Evolutionary conservation across 2,797 vertebrate genomes (phyloP).

Genomic region (Sebastes nivosus): DNA sequence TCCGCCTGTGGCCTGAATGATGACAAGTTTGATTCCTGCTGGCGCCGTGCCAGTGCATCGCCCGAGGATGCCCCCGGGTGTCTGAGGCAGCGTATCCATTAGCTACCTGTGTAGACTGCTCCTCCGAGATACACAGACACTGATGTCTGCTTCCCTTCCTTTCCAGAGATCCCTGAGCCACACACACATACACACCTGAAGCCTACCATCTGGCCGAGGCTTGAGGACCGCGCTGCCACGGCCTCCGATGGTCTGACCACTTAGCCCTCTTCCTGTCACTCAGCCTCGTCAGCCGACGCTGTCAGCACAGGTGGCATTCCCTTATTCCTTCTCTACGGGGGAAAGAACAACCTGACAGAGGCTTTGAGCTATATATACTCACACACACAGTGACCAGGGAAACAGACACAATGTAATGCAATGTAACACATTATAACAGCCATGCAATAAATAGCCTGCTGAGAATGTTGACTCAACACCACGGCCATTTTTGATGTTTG

Average conservation of each 20-base stretch:
- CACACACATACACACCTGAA: slow-evolving; percentile 54
- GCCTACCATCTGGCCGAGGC: slow-evolving; percentile 66
- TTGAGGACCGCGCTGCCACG: slow-evolving; percentile 37
- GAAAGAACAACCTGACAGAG: slow-evolving; percentile 24
- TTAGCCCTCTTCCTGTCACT: slow-evolving; percentile 67
- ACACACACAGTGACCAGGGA: not conserved
- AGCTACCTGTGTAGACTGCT: slow-evolving; percentile 74
- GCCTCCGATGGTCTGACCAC: slow-evolving; percentile 69
- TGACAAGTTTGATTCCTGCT: slow-evolving; percentile 73
- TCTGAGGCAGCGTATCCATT: slow-evolving; percentile 71
- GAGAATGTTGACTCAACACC: slow-evolving; percentile 16
- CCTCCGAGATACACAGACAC: slow-evolving; percentile 63
- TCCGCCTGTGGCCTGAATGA: slow-evolving; percentile 68
- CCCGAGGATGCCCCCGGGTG: slow-evolving; percentile 76
- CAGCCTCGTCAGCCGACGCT: slow-evolving; percentile 54
- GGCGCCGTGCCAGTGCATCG: slow-evolving; percentile 73
- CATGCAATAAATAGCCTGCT: slow-evolving; percentile 1
- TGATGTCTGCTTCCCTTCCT: slow-evolving; percentile 61
- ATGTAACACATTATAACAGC: slow-evolving; percentile 19
- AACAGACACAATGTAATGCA: slow-evolving; percentile 12
- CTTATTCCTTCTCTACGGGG: slow-evolving; percentile 39
- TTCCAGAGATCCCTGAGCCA: slow-evolving; percentile 44
- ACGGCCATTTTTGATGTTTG: slow-evolving; percentile 12
- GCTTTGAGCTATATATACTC: slow-evolving; percentile 16
- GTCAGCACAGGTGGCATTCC: slow-evolving; percentile 73